Evolutionary conservation across 2,888 invertebrate genomes (phyloP).

Genomic region (Leptopilina myrica): DNA sequence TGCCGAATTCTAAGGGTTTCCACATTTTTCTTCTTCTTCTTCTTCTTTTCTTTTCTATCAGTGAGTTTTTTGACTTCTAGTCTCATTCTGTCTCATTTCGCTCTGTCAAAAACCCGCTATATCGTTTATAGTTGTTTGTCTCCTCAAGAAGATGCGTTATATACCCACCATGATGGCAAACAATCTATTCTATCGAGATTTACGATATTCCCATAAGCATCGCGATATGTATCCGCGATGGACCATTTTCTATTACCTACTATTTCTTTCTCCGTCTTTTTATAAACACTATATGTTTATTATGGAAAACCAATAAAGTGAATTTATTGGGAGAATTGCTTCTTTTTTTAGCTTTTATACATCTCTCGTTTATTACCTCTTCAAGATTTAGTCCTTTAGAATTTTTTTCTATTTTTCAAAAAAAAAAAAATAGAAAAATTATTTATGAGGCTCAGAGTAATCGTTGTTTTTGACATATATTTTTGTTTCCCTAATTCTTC

Average conservation of each 20-base stretch:
- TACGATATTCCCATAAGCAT: slow-evolving; percentile 58
- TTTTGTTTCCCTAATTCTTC: no score
- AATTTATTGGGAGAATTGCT: slow-evolving; percentile 5
- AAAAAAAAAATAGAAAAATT: background rate
- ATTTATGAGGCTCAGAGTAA: background rate
- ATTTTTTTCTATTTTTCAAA: background rate
- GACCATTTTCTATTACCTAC: slow-evolving; percentile 21
- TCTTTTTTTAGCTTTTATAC: background rate
- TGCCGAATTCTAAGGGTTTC: slow-evolving; percentile 71
- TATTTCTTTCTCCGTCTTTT: slow-evolving; percentile 15
- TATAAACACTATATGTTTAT: background rate
- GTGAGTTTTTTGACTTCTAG: slow-evolving; percentile 37
- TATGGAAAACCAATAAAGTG: slow-evolving; percentile 15
- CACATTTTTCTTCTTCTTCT: background rate
- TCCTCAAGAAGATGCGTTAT: slow-evolving; percentile 34
- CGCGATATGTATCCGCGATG: slow-evolving; percentile 45
- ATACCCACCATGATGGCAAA: slow-evolving; percentile 59
- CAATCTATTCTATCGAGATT: slow-evolving; percentile 67
- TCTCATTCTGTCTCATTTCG: slow-evolving; percentile 33
- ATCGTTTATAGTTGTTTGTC: background rate
- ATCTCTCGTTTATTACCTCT: background rate
- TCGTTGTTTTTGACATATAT: background rate
- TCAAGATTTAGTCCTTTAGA: background rate
- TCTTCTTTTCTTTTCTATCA: no score
- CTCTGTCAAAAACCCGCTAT: slow-evolving; percentile 22